Percentiles rank a stretch among this genome's conserved stretches.
These are phyloP conservation scores for Phrynocephalus forsythii DNA, from an alignment of 2,797 vertebrate genomes.

Conservation along the genomic window DNA sequence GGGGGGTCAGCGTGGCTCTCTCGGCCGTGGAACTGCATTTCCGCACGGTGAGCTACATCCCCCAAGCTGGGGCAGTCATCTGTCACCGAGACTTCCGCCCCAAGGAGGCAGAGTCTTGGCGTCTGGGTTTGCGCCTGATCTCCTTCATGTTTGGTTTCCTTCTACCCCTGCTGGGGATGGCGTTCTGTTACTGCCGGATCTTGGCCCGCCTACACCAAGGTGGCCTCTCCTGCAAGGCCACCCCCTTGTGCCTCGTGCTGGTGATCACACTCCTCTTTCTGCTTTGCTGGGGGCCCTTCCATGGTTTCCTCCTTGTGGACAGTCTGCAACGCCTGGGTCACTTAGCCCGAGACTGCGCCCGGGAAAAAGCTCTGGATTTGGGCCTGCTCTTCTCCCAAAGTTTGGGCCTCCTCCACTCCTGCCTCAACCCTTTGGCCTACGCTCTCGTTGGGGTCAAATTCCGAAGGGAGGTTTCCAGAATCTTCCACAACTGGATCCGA, in stretches of 20 bases:
- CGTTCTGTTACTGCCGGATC: slow-evolving; percentile 84
- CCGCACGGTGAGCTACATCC: slow-evolving; percentile 60
- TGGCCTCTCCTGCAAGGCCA: slow-evolving; percentile 76
- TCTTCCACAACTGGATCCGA: slow-evolving; percentile 60
- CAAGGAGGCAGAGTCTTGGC: slow-evolving; percentile 70
- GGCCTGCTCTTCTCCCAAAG: slow-evolving; percentile 80
- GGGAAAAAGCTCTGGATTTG: slow-evolving; percentile 75
- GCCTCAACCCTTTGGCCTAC: slow-evolving; percentile 87
- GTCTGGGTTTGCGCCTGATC: slow-evolving; percentile 74
- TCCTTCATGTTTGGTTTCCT: slow-evolving; percentile 80
- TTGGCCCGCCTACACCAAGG: slow-evolving; percentile 80
- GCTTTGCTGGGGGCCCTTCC: slow-evolving; percentile 85
- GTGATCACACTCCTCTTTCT: slow-evolving; percentile 82
- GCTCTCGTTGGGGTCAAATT: slow-evolving; percentile 87
- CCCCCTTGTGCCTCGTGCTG: slow-evolving; percentile 81
- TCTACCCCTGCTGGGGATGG: slow-evolving; percentile 83
- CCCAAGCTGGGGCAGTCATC: background rate
- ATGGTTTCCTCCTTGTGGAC: slow-evolving; percentile 78
- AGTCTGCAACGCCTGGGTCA: slow-evolving; percentile 70
- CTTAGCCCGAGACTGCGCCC: slow-evolving; percentile 68
- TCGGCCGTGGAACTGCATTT: slow-evolving; percentile 78
- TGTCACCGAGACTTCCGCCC: slow-evolving; percentile 71
- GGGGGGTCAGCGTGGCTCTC: slow-evolving; percentile 77
- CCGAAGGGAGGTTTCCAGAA: slow-evolving; percentile 78
- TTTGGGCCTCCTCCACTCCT: slow-evolving; percentile 83